Conservation (phyloP, 2,113 vertebrate genomes). For the Dolichallabes microphthalmus region DNA sequence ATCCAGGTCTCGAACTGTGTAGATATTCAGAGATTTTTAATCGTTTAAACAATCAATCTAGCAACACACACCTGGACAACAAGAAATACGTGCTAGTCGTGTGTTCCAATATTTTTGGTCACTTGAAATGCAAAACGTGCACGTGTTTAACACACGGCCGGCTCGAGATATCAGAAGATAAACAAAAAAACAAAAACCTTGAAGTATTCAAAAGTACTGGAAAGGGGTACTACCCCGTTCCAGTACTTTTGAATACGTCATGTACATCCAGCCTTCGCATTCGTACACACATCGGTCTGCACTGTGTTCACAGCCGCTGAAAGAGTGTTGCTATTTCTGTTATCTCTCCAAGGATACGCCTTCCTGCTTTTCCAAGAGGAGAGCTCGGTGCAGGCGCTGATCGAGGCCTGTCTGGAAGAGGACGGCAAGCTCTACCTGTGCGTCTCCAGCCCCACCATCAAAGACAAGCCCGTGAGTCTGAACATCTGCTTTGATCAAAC, state of each 20-base stretch:
- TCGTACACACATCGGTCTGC: not conserved
- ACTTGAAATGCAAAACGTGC: not conserved
- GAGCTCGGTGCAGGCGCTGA: conserved; percentile 94
- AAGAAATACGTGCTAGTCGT: not conserved
- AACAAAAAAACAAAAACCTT: too few relatives aligned
- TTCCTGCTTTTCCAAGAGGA: conserved; percentile 99
- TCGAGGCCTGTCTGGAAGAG: conserved; percentile 96
- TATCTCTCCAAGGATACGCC: conserved; percentile 83
- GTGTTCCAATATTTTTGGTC: not conserved
- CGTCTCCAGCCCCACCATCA: conserved; percentile 98
- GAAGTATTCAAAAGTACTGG: too few relatives aligned
- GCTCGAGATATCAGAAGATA: not conserved
- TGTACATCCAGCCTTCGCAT: not conserved
- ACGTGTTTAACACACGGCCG: not conserved
- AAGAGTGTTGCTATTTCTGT: conserved; percentile 14
- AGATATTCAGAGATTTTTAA: not conserved
- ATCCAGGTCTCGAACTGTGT: not conserved
- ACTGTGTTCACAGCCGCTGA: not conserved
- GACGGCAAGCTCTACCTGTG: conserved; percentile 97
- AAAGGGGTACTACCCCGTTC: too few relatives aligned
- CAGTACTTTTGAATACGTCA: too few relatives aligned
- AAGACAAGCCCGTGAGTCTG: conserved; percentile 95
- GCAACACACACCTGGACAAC: not conserved
- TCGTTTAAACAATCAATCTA: not conserved
- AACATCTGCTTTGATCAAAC: not conserved